phyloP scores from a whole-genome alignment of 2,888 invertebrate species.

The Lobophora halterata region DNA sequence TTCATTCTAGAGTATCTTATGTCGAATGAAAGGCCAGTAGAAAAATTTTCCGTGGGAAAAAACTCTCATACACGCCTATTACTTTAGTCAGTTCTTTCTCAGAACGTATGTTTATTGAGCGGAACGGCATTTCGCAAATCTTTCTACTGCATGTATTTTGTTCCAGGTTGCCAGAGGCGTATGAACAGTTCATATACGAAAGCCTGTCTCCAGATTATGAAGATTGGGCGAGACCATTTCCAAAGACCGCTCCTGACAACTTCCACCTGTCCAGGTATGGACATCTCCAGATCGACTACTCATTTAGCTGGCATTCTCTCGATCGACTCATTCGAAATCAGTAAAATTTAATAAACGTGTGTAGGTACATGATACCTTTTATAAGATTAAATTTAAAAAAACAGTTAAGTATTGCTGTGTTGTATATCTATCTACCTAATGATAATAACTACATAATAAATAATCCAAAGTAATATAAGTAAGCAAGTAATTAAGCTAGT shows the following conservation, averaged over 20 bases:
- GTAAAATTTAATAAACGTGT: constrained; percentile 28
- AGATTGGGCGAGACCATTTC: constrained; percentile 87
- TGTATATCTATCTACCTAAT: too few relatives aligned
- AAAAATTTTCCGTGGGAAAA: background rate
- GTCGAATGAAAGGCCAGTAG: background rate
- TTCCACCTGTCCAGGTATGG: constrained; percentile 89
- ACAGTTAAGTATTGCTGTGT: too few relatives aligned
- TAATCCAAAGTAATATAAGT: constrained; percentile 7
- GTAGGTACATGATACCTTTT: background rate
- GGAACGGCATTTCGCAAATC: background rate
- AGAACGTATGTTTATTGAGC: too few relatives aligned
- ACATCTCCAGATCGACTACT: constrained; percentile 90
- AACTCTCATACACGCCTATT: background rate
- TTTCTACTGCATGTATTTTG: constrained; percentile 21
- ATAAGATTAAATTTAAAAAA: too few relatives aligned
- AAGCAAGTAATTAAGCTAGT: too few relatives aligned
- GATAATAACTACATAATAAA: too few relatives aligned
- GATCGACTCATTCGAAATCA: constrained; percentile 86
- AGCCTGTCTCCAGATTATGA: constrained; percentile 73
- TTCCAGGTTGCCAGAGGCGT: constrained; percentile 65
- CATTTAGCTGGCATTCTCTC: constrained; percentile 90
- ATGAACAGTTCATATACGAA: constrained; percentile 69
- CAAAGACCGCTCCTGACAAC: constrained; percentile 82
- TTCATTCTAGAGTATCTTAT: background rate
- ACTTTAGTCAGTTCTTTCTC: too few relatives aligned